Conservation (phyloP, 2,113 vertebrate species). For the Narcine bancroftii region DNA sequence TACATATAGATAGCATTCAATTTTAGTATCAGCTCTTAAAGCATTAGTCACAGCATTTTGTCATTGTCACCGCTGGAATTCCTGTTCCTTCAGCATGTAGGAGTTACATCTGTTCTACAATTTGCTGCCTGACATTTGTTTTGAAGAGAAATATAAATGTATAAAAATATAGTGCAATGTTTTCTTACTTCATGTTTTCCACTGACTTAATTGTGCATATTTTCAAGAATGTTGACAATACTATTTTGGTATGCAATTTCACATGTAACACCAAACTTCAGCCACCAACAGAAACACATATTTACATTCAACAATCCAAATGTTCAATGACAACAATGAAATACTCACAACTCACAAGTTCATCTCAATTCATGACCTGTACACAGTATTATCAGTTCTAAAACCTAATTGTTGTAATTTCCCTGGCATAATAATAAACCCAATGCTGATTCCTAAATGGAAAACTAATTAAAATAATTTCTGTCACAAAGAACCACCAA, state of each 20-base stretch:
- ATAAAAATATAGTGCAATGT: neutral
- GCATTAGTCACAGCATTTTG: slow-evolving; percentile 26
- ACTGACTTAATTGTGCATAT: neutral
- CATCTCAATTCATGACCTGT: neutral
- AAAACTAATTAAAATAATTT: neutral
- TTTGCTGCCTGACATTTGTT: neutral
- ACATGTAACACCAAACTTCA: neutral
- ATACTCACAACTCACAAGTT: neutral
- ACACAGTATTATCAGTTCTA: neutral
- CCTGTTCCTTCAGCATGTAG: slow-evolving; percentile 8
- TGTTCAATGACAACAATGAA: neutral
- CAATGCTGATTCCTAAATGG: neutral
- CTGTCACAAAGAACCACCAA: slow-evolving; percentile 17
- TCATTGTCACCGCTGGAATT: slow-evolving; percentile 2
- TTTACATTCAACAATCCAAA: slow-evolving; percentile 26
- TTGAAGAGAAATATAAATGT: neutral
- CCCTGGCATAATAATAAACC: neutral
- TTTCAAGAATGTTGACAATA: neutral
- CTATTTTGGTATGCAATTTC: neutral
- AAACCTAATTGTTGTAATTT: neutral
- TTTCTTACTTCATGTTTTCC: neutral
- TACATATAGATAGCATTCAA: slow-evolving; percentile 35
- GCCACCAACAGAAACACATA: neutral
- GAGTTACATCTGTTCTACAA: slow-evolving; percentile 19
- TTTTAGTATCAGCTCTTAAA: slow-evolving; percentile 29